Percentiles rank a stretch among this genome's conserved stretches.
These are phyloP conservation scores for Eueides isabella DNA, from an alignment of 1,140 invertebrate species.

Conservation along the genomic window DNA sequence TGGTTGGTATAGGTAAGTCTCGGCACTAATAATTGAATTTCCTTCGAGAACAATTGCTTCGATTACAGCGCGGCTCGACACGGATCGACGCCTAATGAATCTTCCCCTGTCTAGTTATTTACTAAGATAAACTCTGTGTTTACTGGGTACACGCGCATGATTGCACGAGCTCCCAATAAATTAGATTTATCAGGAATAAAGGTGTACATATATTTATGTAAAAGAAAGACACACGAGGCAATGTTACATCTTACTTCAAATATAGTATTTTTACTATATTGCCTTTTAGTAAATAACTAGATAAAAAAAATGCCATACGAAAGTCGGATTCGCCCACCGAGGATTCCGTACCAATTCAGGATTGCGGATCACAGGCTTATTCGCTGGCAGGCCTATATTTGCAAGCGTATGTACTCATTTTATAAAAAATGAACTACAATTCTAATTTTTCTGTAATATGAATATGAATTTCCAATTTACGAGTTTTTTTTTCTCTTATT, in stretches of 20 bases:
- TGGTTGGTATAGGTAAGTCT: conserved; percentile 12
- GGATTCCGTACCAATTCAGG: no score
- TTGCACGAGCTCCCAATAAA: conserved; percentile 79
- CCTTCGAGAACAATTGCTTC: conserved; percentile 77
- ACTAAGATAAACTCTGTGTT: conserved; percentile 79
- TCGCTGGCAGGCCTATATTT: no score
- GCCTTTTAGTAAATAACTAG: no score
- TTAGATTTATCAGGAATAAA: conserved; percentile 73
- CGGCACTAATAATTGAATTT: conserved; percentile 78
- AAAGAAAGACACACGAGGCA: conserved; percentile 21
- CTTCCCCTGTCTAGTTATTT: conserved; percentile 80
- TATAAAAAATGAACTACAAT: no score
- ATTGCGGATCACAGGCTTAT: no score
- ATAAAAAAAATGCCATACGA: no score
- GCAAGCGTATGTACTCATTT: no score
- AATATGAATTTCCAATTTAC: no score
- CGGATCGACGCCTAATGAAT: conserved; percentile 81
- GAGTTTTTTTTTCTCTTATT: no score
- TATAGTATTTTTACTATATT: no score
- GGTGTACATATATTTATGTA: conserved; percentile 49
- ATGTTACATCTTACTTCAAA: conserved; percentile 9
- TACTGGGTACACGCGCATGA: conserved; percentile 77
- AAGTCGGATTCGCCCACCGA: no score
- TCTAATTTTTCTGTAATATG: no score
- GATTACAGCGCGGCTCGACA: conserved; percentile 75